A percentile compares a stretch with the other conserved stretches of the same genome.
Evolutionary conservation across 2,888 invertebrate genomes (phyloP).

Genomic region (Eilema depressum): DNA sequence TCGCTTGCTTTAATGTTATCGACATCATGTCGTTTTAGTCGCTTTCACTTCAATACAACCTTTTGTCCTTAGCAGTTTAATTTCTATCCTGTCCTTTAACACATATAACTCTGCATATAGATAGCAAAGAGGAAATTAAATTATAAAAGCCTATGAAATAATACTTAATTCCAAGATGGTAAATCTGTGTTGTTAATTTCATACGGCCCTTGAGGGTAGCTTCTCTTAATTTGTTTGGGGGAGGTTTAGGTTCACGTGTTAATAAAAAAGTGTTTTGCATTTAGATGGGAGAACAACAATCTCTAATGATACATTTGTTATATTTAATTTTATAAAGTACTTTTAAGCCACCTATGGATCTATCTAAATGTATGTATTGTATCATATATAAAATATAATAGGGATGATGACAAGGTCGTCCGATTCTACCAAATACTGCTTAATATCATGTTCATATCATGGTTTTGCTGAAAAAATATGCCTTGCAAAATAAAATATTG

Average conservation of each 20-base stretch:
- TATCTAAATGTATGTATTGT: too few species aligned
- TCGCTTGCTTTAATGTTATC: too few species aligned
- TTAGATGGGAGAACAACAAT: slow-evolving; percentile 68
- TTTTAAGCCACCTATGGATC: too few species aligned
- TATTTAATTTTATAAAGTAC: slow-evolving; percentile 40
- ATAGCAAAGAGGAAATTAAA: slow-evolving; percentile 23
- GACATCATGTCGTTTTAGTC: too few species aligned
- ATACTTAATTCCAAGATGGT: slow-evolving; percentile 55
- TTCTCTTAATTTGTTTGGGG: slow-evolving; percentile 69
- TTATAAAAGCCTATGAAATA: slow-evolving; percentile 40
- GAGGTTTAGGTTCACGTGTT: slow-evolving; percentile 65
- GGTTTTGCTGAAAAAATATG: too few species aligned
- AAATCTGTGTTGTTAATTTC: slow-evolving; percentile 70
- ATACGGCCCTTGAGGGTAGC: slow-evolving; percentile 64
- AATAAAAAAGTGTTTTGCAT: slow-evolving; percentile 69
- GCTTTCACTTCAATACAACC: too few species aligned
- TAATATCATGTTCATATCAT: too few species aligned
- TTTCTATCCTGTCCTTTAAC: neutral
- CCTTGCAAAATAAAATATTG: too few species aligned
- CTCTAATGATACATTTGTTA: slow-evolving; percentile 54
- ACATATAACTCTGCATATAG: neutral
- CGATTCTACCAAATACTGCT: too few species aligned
- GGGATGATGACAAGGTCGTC: too few species aligned
- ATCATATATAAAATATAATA: too few species aligned
- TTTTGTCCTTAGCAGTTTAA: too few species aligned